Base-by-base conservation (phyloP, 1,140 invertebrate genomes). In the Pogonus chalceus region DNA sequence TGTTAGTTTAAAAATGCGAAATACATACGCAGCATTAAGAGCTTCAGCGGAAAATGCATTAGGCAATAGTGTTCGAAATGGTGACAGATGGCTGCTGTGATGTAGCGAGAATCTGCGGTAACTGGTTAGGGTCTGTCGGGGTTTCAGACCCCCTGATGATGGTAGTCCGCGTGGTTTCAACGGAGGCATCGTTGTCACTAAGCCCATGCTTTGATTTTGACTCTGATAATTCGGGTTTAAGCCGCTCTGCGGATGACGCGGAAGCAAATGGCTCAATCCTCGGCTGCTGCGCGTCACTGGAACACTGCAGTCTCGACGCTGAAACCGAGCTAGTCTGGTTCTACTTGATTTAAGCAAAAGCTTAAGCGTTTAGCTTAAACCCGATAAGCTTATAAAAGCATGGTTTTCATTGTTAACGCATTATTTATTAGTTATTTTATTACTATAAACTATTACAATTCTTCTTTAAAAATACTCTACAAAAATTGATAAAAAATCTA, bases 31-130 rank as follows among this genome's bases (percentile, higher is more conserved):
- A 18, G 9, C 18, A 9, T 43, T 43, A 43, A 43, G 3, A 10
- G 37, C 18, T 10, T 7, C 37, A 43, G 37, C 18, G 18, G 9
- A 12, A 4, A 18, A 3, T 4, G 37, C 37, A 16, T 18, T 43
- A 43, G 37, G 37, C 7, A 43, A 16, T 18, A 43, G 37, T 12
- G 37, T 43, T 43, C 18, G 7, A 16, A 43, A 12, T 12, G 37
- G 18, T 16, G 18, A 43, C 18, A 43, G 37, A 18, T 43, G 37
- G 18, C 18, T 43, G 37, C 37, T 43, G 37, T 43, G 37, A 43
- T 43, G 37, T 43, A 43, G 37, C 18, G 37, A 43, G 18, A 43
- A 43, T 43, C 37, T 43, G 9, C 37, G 37, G 37, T 12, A 43
- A 43, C 37, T 43, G 37, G 37, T 43, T 9, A 43, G 18, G 3